Percentiles rank a stretch among this genome's conserved stretches.
Conservation (phyloP, 2,797 vertebrate species). For the Melanotaenia trifasciata region DNA sequence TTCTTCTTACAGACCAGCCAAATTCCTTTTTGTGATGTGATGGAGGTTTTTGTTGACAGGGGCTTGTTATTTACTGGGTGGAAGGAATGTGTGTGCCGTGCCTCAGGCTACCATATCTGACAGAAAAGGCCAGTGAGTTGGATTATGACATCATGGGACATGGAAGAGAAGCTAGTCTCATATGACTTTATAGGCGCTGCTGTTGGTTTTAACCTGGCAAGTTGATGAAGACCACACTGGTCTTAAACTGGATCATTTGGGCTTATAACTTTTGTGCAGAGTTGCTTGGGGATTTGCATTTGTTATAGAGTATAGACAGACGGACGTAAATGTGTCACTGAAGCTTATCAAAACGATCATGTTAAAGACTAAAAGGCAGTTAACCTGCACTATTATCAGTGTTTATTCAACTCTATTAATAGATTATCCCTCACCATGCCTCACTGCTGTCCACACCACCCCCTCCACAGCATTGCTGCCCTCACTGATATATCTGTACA, state of each 20-base stretch:
- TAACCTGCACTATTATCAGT: conserved; percentile 33
- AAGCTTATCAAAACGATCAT: too few relatives aligned
- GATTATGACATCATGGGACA: conserved; percentile 3
- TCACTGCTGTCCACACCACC: conserved; percentile 27
- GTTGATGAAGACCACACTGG: neutral
- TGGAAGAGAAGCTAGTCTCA: conserved; percentile 2
- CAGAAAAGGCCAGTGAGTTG: conserved; percentile 29
- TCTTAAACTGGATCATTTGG: conserved; percentile 3
- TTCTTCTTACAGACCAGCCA: conserved; percentile 36
- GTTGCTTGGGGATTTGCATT: neutral
- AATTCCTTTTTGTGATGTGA: conserved; percentile 24
- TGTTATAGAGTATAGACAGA: neutral
- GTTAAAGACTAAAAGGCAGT: conserved; percentile 7
- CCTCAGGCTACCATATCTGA: conserved; percentile 22
- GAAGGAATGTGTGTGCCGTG: conserved; percentile 32
- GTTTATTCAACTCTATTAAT: conserved; percentile 48
- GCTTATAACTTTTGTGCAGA: neutral
- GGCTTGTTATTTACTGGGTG: conserved; percentile 30
- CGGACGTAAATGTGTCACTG: neutral
- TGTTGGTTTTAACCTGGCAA: neutral
- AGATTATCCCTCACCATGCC: conserved; percentile 25
- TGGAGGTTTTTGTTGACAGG: conserved; percentile 7
- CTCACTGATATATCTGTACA: conserved; percentile 7
- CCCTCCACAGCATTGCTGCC: conserved; percentile 29
- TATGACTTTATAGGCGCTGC: neutral